Percentiles rank a stretch among this genome's conserved stretches.
Evolutionary conservation across 1,140 invertebrate genomes (phyloP).

Genomic region (Nymphalis io): DNA sequence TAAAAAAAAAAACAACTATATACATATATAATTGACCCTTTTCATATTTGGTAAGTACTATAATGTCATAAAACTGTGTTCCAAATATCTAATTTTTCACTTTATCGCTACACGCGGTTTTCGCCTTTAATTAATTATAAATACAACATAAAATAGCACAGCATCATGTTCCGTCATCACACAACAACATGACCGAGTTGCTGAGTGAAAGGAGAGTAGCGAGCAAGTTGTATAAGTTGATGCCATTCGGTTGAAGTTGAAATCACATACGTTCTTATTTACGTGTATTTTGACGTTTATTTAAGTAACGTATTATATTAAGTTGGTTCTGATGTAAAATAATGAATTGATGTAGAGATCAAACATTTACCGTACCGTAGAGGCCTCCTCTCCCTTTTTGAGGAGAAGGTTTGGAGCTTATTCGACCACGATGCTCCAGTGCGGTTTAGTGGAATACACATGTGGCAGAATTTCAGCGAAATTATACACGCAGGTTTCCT

Average conservation of each 20-base stretch:
- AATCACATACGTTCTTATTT: conserved; percentile 4
- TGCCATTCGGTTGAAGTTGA: conserved; percentile 6
- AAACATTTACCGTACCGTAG: too few relatives aligned
- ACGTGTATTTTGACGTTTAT: not conserved
- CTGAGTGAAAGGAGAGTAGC: conserved; percentile 31
- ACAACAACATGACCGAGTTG: conserved; percentile 35
- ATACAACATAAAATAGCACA: conserved; percentile 8
- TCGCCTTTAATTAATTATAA: not conserved
- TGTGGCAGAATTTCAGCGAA: too few relatives aligned
- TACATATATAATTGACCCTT: not conserved
- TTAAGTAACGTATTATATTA: not conserved
- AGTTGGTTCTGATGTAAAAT: too few relatives aligned
- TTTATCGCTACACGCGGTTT: not conserved
- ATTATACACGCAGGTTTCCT: too few relatives aligned
- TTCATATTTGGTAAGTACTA: not conserved
- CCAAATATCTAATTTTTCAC: conserved; percentile 24
- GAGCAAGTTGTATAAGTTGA: conserved; percentile 26
- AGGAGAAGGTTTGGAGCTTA: too few relatives aligned
- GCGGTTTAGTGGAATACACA: too few relatives aligned
- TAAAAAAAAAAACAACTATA: not conserved
- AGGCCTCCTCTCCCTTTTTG: too few relatives aligned
- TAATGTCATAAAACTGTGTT: conserved; percentile 12
- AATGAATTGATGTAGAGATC: too few relatives aligned
- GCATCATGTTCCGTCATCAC: too few relatives aligned
- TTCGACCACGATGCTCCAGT: too few relatives aligned